Percentiles rank a stretch among this genome's conserved stretches.
phyloP scores from a whole-genome alignment of 1,140 invertebrate genomes.

The Drosophila ambigua region DNA sequence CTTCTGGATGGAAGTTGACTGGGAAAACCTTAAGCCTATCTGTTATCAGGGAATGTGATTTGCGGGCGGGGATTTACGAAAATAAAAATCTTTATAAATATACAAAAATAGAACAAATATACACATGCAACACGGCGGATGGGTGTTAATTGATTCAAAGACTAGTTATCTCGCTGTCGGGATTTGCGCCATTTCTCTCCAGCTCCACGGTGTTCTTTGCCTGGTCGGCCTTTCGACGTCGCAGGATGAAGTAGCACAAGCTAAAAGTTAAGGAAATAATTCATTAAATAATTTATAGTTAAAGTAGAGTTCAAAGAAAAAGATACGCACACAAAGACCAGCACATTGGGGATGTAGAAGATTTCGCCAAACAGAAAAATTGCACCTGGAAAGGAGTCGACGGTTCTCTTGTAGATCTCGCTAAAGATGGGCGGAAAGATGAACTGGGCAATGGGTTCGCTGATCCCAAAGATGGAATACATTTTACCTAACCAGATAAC shows the following conservation, averaged over 20 bases:
- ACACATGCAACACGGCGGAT: slow-evolving; percentile 21
- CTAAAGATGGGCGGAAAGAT: slow-evolving; percentile 79
- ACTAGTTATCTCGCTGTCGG: slow-evolving; percentile 79
- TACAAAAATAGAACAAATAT: slow-evolving; percentile 38
- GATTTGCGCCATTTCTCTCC: slow-evolving; percentile 50
- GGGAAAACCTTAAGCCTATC: background rate
- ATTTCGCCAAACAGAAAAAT: slow-evolving; percentile 79
- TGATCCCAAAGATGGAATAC: slow-evolving; percentile 82
- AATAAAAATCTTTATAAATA: slow-evolving; percentile 35
- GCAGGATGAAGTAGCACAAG: slow-evolving; percentile 65
- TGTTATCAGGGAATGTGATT: slow-evolving; percentile 19
- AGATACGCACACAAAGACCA: slow-evolving; percentile 78
- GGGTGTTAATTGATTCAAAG: slow-evolving; percentile 50
- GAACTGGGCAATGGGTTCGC: slow-evolving; percentile 75
- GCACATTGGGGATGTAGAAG: slow-evolving; percentile 77
- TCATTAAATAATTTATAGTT: background rate
- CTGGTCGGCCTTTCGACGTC: slow-evolving; percentile 52
- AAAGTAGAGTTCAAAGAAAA: background rate
- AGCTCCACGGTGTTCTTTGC: slow-evolving; percentile 47
- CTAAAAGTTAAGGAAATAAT: slow-evolving; percentile 20
- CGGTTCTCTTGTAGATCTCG: slow-evolving; percentile 67
- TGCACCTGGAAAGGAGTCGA: slow-evolving; percentile 76
- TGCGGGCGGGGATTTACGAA: slow-evolving; percentile 15
- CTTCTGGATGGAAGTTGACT: background rate
- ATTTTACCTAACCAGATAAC: slow-evolving; percentile 71